phyloP scores from a whole-genome alignment of 2,797 vertebrate genomes.

The Atherinosoma microstoma region DNA sequence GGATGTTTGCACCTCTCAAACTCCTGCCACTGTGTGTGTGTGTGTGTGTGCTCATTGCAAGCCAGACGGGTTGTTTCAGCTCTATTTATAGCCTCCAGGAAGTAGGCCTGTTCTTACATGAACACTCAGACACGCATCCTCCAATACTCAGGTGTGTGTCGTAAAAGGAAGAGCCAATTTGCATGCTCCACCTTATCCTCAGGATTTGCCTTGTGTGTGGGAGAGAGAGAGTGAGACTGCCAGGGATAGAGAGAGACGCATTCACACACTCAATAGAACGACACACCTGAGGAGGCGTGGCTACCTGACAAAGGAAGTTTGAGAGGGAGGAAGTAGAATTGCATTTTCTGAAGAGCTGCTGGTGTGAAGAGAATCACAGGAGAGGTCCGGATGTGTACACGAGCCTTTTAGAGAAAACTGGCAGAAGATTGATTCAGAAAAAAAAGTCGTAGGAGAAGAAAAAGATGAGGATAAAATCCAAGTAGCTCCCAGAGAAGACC shows the following conservation, averaged over 20 bases:
- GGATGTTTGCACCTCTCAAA: no score
- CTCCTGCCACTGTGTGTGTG: conserved; percentile 3
- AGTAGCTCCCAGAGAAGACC: not conserved
- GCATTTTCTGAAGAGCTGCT: conserved; percentile 49
- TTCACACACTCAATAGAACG: not conserved
- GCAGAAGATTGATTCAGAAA: not conserved
- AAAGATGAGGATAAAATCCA: not conserved
- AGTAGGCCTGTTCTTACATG: conserved; percentile 41
- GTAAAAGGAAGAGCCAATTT: conserved; percentile 14
- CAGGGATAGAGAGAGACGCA: not conserved
- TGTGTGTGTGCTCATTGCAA: not conserved
- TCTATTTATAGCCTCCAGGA: conserved; percentile 65
- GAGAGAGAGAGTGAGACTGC: not conserved
- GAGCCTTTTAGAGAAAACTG: not conserved
- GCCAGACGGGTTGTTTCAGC: conserved; percentile 56
- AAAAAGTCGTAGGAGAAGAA: not conserved
- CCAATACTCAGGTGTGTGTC: conserved; percentile 22
- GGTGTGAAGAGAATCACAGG: conserved; percentile 5
- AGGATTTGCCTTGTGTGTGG: not conserved
- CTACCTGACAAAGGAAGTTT: conserved; percentile 42
- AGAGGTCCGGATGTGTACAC: not conserved
- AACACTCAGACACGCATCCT: conserved; percentile 25
- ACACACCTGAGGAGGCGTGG: conserved; percentile 70
- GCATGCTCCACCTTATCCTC: conserved; percentile 22
- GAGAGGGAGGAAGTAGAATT: conserved; percentile 61